A percentile compares a stretch with the other conserved stretches of the same genome.
These are phyloP conservation scores for Spilarctia lutea DNA, from an alignment of 2,888 invertebrate species.

Conservation along the genomic window DNA sequence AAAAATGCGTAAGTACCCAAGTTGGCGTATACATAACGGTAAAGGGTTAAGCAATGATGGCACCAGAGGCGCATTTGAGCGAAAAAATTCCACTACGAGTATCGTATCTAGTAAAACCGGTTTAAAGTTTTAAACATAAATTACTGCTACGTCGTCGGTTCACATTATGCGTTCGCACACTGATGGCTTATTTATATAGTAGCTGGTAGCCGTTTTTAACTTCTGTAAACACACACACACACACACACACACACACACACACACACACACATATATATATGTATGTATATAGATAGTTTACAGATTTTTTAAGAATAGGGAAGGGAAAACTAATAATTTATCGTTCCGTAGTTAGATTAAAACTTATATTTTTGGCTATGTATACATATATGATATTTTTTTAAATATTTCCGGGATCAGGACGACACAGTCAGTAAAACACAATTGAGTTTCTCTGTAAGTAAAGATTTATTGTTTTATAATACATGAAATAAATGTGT, in stretches of 20 bases:
- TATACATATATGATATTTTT: no score
- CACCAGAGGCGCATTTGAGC: conserved; percentile 45
- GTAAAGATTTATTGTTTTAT: no score
- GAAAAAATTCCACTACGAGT: conserved; percentile 78
- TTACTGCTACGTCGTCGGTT: conserved; percentile 39
- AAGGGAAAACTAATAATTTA: no score
- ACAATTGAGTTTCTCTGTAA: no score
- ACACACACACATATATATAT: not conserved
- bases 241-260: no score
- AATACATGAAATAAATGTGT: no score
- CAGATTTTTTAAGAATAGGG: no score
- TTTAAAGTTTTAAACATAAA: conserved; percentile 64
- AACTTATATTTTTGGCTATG: no score
- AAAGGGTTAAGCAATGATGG: conserved; percentile 46
- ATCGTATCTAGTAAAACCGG: conserved; percentile 73
- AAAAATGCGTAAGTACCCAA: conserved; percentile 19
- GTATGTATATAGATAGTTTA: not conserved
- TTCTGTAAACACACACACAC: not conserved
- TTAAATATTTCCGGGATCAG: no score
- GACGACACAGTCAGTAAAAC: no score
- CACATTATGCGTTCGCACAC: conserved; percentile 43
- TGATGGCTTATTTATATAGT: conserved; percentile 24
- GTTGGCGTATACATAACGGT: conserved; percentile 35
- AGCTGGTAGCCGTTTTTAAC: conserved; percentile 11
- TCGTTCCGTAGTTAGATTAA: no score